These are phyloP conservation scores for Nemoura dubitans DNA, from an alignment of 2,888 invertebrate genomes.

Conservation along the genomic window DNA sequence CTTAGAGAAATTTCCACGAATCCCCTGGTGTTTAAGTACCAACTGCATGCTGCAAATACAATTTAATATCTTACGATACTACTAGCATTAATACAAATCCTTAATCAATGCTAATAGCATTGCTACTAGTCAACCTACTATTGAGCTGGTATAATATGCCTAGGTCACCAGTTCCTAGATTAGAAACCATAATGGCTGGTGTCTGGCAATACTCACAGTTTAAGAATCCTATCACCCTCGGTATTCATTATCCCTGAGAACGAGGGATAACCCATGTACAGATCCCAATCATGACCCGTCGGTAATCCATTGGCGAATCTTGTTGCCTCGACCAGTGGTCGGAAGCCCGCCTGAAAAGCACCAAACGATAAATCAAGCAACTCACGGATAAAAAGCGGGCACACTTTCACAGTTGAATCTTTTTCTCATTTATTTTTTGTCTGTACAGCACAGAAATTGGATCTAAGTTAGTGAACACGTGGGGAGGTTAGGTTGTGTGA, in stretches of 20 bases:
- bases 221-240: slow-evolving; percentile 72
- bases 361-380: slow-evolving; percentile 40
- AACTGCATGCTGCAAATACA: slow-evolving; percentile 62
- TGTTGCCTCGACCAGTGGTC: slow-evolving; percentile 72
- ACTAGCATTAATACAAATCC: not conserved
- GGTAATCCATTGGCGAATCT: slow-evolving; percentile 78
- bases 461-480: not conserved
- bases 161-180: not conserved
- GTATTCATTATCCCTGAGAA: slow-evolving; percentile 73
- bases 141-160: too few species aligned
- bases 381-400: too few species aligned
- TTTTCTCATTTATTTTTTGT: too few species aligned
- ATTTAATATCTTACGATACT: slow-evolving; percentile 8
- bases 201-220: slow-evolving; percentile 59
- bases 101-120: too few species aligned
- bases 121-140: too few species aligned
- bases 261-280: slow-evolving; percentile 79
- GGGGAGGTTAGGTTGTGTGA: not conserved
- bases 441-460: too few species aligned
- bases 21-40: slow-evolving; percentile 65
- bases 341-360: slow-evolving; percentile 70
- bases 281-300: slow-evolving; percentile 73
- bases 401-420: too few species aligned
- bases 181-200: not conserved
- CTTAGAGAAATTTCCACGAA: slow-evolving; percentile 66